Base-by-base conservation (phyloP, 2,888 invertebrate species). In the Parapristionchus giblindavisi region DNA sequence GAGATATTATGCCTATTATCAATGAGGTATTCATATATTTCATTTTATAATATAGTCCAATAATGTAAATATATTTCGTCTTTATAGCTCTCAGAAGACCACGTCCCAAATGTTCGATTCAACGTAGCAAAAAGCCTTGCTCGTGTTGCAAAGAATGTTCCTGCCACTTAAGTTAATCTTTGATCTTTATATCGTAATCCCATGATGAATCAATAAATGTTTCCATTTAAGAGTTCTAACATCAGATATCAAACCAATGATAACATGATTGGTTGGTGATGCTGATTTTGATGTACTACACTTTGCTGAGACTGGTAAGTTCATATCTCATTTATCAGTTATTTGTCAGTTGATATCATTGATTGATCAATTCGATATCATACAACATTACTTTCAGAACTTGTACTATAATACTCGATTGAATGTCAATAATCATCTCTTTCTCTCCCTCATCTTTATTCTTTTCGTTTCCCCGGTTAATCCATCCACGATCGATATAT, bases 121-220 rank as follows among this genome's bases (percentile, higher is more conserved):
- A 99, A 99, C 89, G 99, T 98, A 77, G 98, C 98, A 73, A 99
- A 99, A 90, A 95, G 97, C 2, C 90, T 99, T 83, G 95, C 96
- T 89, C 94, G 94, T 89, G 94, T 99, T 90, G 95, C 95, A 71
- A 94, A 95, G 36, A 93, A 92, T 88, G 90, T 99, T 77, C 95
- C 96, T 87, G 88, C 91, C 84, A 82, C 77, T 87, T 87, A 58
- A 78, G 79, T 77, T 27, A 58, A 4, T 58, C 78, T 14, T 73
- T 40, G 43, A 43, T 14, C 17, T 36, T 56, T n/a, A n/a, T n/a
- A n/a, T n/a, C n/a, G n/a, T n/a, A n/a, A n/a, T n/a, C n/a, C n/a
- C n/a, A n/a, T n/a, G n/a, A n/a, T n/a, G n/a, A n/a, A n/a, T n/a
- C n/a, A n/a, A n/a, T n/a, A n/a, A n/a, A 48, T 24, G 17, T 14